These are phyloP conservation scores for Bibio marci DNA, from an alignment of 2,888 invertebrate species.

Conservation along the genomic window DNA sequence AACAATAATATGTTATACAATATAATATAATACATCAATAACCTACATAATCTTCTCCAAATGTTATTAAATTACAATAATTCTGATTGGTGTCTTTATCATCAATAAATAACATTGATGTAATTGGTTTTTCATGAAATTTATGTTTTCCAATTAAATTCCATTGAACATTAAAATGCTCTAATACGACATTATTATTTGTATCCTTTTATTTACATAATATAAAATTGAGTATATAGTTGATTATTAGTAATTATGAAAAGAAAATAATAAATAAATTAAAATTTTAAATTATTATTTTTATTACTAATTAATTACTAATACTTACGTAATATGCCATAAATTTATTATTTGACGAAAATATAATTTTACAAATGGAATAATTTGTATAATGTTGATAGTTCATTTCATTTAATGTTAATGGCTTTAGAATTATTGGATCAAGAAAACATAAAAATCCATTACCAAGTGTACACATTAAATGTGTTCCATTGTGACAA, in stretches of 20 bases:
- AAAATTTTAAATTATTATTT: background rate
- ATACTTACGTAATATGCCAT: too few relatives aligned
- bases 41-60: conserved; percentile 37
- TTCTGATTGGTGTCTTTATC: conserved; percentile 19
- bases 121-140: conserved; percentile 40
- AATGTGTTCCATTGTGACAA: conserved; percentile 30
- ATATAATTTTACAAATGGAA: too few relatives aligned
- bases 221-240: background rate
- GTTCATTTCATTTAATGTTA: too few relatives aligned
- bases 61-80: conserved; percentile 34
- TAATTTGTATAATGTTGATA: too few relatives aligned
- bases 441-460: conserved; percentile 42
- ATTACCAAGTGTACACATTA: conserved; percentile 39
- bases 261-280: conserved; percentile 2
- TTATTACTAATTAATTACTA: too few relatives aligned
- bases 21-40: too few relatives aligned
- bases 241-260: background rate
- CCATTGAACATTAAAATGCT: conserved; percentile 34
- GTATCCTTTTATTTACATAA: conserved; percentile 30
- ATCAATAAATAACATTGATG: conserved; percentile 36
- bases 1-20: too few relatives aligned
- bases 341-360: too few relatives aligned
- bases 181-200: conserved; percentile 33
- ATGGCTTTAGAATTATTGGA: conserved; percentile 34
- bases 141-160: conserved; percentile 39